Evolutionary conservation across 2,888 invertebrate species (phyloP), one percentile per base, ranked within the genome.

Genomic region (Aricia artaxerxes): DNA sequence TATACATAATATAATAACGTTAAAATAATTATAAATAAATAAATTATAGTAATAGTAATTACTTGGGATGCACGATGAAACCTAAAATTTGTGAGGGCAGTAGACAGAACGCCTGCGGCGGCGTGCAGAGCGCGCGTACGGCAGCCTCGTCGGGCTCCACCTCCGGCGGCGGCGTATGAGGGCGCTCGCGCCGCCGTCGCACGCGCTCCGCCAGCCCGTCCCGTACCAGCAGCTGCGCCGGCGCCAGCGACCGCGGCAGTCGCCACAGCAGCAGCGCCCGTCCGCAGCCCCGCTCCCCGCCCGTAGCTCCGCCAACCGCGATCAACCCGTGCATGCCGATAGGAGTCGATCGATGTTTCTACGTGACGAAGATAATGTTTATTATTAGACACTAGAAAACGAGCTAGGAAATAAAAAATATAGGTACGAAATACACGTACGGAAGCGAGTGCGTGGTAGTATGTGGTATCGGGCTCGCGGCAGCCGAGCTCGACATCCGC

Each of bases 111-210:
- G 83, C 80, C 64, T 82, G 82, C 78, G 84, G 88, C 64, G 86
- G 82, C 73, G 84, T 79, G 85, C 91, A 91, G 64, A 84, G 85
- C 73, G 88, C 88, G 80, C 91, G 90, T 81, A 89, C 86, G 60
- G 81, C 81, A 5, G 79, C 84, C 81, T 85, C 88, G 84, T 82
- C 84, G 31, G 85, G 85, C 73, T 81, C 73, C 79, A 49, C 80
- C 73, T 76, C 79, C 76, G 79, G 78, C 78, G 78, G 79, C 79
- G 72, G 80, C 77, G 77, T 16, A 24, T 72, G 69, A 24, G 80
- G 76, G 82, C 81, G 84, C 83, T 77, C 81, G 57, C 82, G 83
- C 53, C 81, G 82, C 44, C 79, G 81, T 61, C 80, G 81, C 77
- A 82, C 82, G 80, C 84, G 84, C 75, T 82, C 82, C 38, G 82